These are phyloP conservation scores for Listronotus bonariensis DNA, from an alignment of 1,140 invertebrate species.

Conservation along the genomic window DNA sequence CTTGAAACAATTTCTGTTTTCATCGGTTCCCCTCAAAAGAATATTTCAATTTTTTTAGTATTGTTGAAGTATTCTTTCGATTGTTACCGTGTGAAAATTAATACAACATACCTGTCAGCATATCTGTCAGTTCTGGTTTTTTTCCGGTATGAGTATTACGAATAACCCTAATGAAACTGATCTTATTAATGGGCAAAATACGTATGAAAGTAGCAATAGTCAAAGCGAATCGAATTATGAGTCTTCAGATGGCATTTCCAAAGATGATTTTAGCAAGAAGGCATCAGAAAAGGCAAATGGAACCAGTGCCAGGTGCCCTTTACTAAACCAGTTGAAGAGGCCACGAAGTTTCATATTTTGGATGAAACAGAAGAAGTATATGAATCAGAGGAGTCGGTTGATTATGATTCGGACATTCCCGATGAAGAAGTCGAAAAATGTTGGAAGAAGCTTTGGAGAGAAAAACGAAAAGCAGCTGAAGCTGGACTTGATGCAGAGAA, in stretches of 20 bases:
- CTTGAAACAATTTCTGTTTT: too few relatives aligned
- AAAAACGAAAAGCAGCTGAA: constrained; percentile 59
- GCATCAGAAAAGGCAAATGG: background rate
- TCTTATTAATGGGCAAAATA: constrained; percentile 9
- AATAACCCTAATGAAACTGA: background rate
- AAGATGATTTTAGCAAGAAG: constrained; percentile 1
- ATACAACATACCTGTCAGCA: background rate
- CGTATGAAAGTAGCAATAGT: constrained; percentile 21
- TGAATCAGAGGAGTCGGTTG: constrained; percentile 61
- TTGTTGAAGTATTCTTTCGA: constrained; percentile 53
- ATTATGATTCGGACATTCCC: constrained; percentile 71
- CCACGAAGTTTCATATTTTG: constrained; percentile 74
- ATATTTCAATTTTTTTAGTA: constrained; percentile 51
- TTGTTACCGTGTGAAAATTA: constrained; percentile 50
- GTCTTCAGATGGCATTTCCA: background rate
- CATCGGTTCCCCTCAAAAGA: constrained; percentile 43
- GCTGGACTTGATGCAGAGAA: constrained; percentile 55
- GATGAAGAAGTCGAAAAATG: constrained; percentile 88
- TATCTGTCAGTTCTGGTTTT: background rate
- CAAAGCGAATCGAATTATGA: constrained; percentile 20
- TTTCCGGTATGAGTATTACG: background rate
- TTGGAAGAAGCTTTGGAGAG: constrained; percentile 79
- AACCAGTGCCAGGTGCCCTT: constrained; percentile 23
- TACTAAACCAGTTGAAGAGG: constrained; percentile 49
- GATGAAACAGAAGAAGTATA: constrained; percentile 73